Evolutionary conservation across 2,113 vertebrate genomes (phyloP).

Genomic region (Dolichallabes microphthalmus): DNA sequence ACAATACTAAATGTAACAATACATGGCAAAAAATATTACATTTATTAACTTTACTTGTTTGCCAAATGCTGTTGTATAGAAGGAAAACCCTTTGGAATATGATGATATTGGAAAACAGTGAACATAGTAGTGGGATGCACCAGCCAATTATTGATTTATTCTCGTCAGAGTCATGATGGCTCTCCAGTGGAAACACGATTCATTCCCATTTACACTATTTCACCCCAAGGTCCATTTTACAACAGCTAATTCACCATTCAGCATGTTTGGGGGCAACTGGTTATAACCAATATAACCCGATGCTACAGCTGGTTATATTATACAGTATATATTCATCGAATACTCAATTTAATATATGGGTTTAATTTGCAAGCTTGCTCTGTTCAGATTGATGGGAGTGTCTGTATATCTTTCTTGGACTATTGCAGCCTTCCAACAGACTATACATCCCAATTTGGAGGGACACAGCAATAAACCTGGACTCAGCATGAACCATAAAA

Average conservation of each 20-base stretch:
- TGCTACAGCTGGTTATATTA: neutral
- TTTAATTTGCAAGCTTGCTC: constrained; percentile 38
- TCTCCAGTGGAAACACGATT: neutral
- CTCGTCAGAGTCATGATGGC: neutral
- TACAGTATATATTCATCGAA: constrained; percentile 35
- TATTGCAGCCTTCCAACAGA: neutral
- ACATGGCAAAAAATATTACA: neutral
- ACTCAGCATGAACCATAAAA: constrained; percentile 10
- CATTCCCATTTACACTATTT: neutral
- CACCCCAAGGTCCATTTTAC: neutral
- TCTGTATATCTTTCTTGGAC: neutral
- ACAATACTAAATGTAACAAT: neutral
- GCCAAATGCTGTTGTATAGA: neutral
- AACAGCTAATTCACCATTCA: constrained; percentile 7
- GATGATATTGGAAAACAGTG: neutral
- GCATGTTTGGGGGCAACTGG: neutral
- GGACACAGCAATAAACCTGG: constrained; percentile 8
- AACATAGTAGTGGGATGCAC: neutral
- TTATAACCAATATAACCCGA: neutral
- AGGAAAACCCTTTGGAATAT: neutral
- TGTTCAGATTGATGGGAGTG: constrained; percentile 27
- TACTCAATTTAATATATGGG: constrained; percentile 58
- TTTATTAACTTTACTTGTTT: neutral
- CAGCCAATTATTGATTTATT: neutral
- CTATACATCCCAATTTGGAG: neutral